Conservation (phyloP, 2,888 invertebrate genomes). For the Melitaea athalia region DNA sequence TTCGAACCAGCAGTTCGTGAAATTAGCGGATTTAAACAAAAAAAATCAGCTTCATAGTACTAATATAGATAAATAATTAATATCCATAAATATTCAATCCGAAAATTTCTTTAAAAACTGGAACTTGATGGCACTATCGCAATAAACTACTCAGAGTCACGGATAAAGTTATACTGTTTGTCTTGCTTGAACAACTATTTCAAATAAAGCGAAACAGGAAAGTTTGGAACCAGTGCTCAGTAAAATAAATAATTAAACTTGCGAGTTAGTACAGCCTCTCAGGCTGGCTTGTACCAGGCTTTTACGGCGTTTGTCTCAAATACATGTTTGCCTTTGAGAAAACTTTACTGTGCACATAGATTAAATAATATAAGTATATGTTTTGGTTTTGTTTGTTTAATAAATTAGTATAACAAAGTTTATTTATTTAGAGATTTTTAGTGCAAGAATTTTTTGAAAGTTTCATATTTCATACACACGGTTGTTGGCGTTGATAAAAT, state of each 20-base stretch:
- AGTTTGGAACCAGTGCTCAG: background rate
- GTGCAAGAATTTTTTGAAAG: no score
- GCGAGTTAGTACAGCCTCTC: conserved; percentile 11
- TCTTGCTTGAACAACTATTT: conserved; percentile 11
- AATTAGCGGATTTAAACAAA: no score
- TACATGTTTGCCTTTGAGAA: conserved; percentile 11
- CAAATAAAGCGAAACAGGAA: conserved; percentile 17
- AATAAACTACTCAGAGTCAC: conserved; percentile 10
- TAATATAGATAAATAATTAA: no score
- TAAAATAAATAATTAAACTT: conserved; percentile 20
- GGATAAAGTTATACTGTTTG: conserved; percentile 5
- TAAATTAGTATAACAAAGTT: background rate
- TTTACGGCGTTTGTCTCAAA: conserved; percentile 4
- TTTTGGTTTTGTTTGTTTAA: background rate
- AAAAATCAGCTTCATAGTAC: no score
- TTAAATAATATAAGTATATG: conserved; percentile 11
- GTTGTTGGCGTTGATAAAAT: no score
- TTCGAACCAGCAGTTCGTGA: no score
- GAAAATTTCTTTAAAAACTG: conserved; percentile 1
- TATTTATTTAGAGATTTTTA: no score
- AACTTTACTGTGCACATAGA: background rate
- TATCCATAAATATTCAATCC: no score
- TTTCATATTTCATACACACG: no score
- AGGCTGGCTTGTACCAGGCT: background rate
- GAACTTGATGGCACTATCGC: conserved; percentile 14